Evolutionary conservation across 2,888 invertebrate species (phyloP).

Genomic region (Arctia plantaginis): DNA sequence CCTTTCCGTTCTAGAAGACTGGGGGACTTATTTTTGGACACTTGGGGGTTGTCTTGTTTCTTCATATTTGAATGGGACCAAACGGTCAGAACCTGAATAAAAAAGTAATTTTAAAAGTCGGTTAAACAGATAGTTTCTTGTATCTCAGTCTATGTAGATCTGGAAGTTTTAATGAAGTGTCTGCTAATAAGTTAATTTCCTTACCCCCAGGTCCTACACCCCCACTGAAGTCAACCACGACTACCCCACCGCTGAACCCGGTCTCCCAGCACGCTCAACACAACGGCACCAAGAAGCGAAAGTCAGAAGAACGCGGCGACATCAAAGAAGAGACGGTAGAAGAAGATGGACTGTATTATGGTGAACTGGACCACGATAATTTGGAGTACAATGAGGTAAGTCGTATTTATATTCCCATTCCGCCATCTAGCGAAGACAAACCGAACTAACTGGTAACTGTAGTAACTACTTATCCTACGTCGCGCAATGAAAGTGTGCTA

Average conservation of each 20-base stretch:
- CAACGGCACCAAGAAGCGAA: constrained; percentile 70
- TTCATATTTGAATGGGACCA: no score
- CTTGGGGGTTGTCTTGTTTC: no score
- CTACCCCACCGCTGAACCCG: constrained; percentile 26
- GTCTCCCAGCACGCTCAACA: constrained; percentile 32
- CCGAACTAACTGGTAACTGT: no score
- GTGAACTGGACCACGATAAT: constrained; percentile 79
- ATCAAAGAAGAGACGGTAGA: constrained; percentile 84
- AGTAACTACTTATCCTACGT: no score
- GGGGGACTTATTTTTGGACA: no score
- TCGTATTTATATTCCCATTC: not conserved
- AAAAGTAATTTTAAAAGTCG: not conserved
- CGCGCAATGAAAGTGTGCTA: no score
- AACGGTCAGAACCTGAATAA: no score
- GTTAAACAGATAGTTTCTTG: not conserved
- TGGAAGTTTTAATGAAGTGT: not conserved
- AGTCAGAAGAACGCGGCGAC: constrained; percentile 63
- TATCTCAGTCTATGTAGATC: no score
- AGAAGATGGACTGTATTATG: constrained; percentile 82
- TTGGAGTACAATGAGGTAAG: constrained; percentile 80
- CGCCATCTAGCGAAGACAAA: not conserved
- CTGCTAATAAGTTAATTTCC: not conserved
- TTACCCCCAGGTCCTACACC: constrained; percentile 40
- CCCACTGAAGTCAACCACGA: constrained; percentile 41
- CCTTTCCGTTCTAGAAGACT: no score